These are phyloP conservation scores for Okapia johnstoni DNA, from an alignment of 2,113 vertebrate species.

Conservation along the genomic window DNA sequence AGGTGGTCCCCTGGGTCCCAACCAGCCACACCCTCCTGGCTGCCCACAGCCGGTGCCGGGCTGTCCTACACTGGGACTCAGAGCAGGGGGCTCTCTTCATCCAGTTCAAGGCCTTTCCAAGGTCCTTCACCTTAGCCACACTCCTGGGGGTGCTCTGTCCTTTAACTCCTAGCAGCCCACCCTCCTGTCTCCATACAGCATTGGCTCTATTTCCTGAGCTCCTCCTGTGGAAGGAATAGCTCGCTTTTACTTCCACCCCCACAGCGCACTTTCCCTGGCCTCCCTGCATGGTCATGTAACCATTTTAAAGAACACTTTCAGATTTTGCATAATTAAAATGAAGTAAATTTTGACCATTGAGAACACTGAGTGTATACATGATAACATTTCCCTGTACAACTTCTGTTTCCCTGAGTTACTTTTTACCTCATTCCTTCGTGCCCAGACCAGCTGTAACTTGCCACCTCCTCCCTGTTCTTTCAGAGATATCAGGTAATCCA, in stretches of 20 bases:
- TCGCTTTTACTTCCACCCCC: not conserved
- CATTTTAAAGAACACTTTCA: not conserved
- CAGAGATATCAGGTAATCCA: not conserved
- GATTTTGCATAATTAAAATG: not conserved
- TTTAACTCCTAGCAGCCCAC: not conserved
- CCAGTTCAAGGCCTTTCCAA: not conserved
- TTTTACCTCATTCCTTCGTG: not conserved
- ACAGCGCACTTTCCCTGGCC: not conserved
- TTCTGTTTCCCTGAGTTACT: not conserved
- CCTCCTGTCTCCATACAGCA: too few relatives aligned
- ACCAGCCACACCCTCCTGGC: not conserved
- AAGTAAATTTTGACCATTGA: not conserved
- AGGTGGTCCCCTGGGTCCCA: not conserved
- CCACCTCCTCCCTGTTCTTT: not conserved
- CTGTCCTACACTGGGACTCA: not conserved
- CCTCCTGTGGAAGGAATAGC: not conserved
- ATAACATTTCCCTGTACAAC: not conserved
- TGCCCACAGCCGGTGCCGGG: not conserved
- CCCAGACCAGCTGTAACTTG: too few relatives aligned
- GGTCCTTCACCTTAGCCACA: not conserved
- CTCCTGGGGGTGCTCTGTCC: not conserved
- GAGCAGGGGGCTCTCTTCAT: not conserved
- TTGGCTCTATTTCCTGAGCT: not conserved
- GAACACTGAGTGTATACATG: not conserved
- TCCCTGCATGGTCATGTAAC: too few relatives aligned